Evolutionary conservation across 2,113 vertebrate genomes (phyloP), one percentile per base, ranked within the genome.

Genomic region (Hippocampus comes): DNA sequence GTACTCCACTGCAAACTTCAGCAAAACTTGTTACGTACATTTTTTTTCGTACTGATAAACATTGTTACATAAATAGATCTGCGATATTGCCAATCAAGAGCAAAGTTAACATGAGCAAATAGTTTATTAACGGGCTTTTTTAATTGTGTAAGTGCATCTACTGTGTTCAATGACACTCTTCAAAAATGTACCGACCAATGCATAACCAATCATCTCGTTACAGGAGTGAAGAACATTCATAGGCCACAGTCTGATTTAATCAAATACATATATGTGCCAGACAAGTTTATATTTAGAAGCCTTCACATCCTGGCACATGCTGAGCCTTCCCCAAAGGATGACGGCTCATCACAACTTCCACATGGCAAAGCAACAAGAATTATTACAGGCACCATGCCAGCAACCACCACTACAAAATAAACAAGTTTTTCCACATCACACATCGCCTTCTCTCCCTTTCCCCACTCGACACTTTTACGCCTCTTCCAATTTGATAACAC

Each of bases 361-460:
- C 68, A 78, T 70, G 70, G 53, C 72, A 67, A 34, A 55, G 38
- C 27, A 57, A 67, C 66, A 78, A 59, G n/a, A 78, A 74, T 79
- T 63, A 72, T 57, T 25, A 21, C 21, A 68, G 64, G 56, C 46
- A 71, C 53, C 48, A 48, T 14, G 12, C 64, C 64, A 66, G 64
- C n/a, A 66, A 66, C 34, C n/a, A 55, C 78, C 18, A 68, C 71
- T 67, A 43, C 53, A 67, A 68, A 60, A 82, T 68, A 30, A 46
- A 72, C 25, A 63, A 64, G 43, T 70, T 74, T 78, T 68, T 59
- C 43, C 46, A 63, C 6, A 59, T 20, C 43, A 69, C 49, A 30
- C 48, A 70, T 48, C 57, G 2, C 46, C 43, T 65, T 72, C 12
- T 27, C 21, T 30, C 17, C 4, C 46, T 57, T 65, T 63, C 34